Conservation (phyloP, 2,797 vertebrate genomes). For the Morus bassanus region DNA sequence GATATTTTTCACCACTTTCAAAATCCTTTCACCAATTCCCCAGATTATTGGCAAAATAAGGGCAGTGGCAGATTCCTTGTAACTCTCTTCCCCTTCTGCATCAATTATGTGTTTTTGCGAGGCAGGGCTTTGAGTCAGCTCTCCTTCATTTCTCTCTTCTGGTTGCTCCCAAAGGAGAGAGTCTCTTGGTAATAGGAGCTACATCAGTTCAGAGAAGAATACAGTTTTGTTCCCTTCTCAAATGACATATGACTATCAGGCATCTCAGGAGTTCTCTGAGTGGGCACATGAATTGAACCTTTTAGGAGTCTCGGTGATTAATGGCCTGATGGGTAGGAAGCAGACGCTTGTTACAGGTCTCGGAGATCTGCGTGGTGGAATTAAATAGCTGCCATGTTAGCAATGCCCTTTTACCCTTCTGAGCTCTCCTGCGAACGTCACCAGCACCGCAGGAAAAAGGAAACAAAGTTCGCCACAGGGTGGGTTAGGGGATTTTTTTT, state of each 20-base stretch:
- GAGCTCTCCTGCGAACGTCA: neutral
- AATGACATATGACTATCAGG: conserved; percentile 60
- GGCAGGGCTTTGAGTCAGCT: conserved; percentile 41
- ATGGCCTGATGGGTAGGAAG: conserved; percentile 49
- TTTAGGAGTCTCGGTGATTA: conserved; percentile 48
- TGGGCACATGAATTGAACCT: conserved; percentile 56
- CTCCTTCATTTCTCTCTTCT: conserved; percentile 16
- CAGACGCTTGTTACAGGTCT: neutral
- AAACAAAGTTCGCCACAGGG: conserved; percentile 29
- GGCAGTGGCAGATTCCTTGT: neutral
- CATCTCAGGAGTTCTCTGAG: conserved; percentile 53
- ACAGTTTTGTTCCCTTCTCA: conserved; percentile 40
- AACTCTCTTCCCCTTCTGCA: neutral
- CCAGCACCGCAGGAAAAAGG: neutral
- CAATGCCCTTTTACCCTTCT: neutral
- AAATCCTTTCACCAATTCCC: neutral
- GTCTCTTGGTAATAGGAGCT: conserved; percentile 54
- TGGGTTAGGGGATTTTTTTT: conserved; percentile 36
- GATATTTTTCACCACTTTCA: neutral
- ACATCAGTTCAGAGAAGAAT: conserved; percentile 45
- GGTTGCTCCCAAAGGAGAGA: conserved; percentile 14
- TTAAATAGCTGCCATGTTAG: conserved; percentile 21
- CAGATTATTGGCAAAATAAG: neutral
- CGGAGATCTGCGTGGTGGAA: conserved; percentile 26
- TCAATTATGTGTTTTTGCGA: neutral